Evolutionary conservation across 2,888 invertebrate genomes (phyloP).

Genomic region (Cactoblastis cactorum): DNA sequence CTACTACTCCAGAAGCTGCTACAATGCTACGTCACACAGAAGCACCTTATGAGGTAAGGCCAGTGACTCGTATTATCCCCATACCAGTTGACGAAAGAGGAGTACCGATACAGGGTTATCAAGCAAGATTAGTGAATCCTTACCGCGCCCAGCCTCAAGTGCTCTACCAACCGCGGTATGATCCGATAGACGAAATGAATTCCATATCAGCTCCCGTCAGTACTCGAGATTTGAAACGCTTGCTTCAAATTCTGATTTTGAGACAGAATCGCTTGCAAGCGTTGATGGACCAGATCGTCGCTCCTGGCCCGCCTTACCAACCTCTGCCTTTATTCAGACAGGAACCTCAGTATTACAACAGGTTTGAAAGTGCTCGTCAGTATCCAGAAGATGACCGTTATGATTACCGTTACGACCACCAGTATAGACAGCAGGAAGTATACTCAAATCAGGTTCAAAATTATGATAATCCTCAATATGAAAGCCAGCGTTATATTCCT

Average conservation of each 20-base stretch:
- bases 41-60: conserved; percentile 53
- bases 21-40: conserved; percentile 31
- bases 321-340: conserved; percentile 48
- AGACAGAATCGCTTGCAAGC: conserved; percentile 81
- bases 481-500: conserved; percentile 68
- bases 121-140: conserved; percentile 55
- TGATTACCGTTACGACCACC: conserved; percentile 61
- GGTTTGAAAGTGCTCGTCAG: conserved; percentile 46
- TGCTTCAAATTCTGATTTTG: conserved; percentile 82
- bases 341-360: conserved; percentile 41
- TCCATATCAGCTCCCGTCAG: conserved; percentile 84
- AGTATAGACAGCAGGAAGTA: conserved; percentile 53
- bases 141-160: conserved; percentile 46
- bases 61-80: conserved; percentile 63
- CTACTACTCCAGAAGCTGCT: conserved; percentile 47
- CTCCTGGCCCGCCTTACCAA: conserved; percentile 52
- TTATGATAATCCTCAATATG: conserved; percentile 64
- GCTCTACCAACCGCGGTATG: conserved; percentile 57
- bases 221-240: conserved; percentile 83
- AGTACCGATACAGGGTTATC: conserved; percentile 63
- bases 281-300: conserved; percentile 70
- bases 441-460: conserved; percentile 55
- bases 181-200: conserved; percentile 75
- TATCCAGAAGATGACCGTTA: conserved; percentile 64
- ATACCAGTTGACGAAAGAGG: conserved; percentile 71